phyloP scores from a whole-genome alignment of 1,140 invertebrate species.

The Andricus grossulariae region DNA sequence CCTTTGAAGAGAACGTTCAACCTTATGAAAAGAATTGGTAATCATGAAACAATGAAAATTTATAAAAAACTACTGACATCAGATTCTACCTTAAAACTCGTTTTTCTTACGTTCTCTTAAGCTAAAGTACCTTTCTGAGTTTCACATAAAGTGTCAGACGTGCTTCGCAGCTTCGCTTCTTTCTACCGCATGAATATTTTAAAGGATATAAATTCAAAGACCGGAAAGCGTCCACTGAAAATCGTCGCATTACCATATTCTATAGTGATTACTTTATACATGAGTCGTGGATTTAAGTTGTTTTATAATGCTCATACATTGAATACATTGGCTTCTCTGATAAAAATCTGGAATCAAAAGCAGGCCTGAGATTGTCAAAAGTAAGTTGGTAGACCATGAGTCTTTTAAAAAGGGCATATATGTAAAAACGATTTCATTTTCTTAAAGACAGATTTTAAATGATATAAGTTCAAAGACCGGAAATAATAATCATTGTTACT shows the following conservation, averaged over 20 bases:
- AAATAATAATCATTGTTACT: too few relatives aligned
- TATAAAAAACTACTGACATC: too few relatives aligned
- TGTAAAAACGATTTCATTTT: too few relatives aligned
- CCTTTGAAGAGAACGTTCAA: too few relatives aligned
- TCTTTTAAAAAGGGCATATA: too few relatives aligned
- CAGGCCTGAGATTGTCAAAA: too few relatives aligned
- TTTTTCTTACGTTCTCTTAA: constrained; percentile 1
- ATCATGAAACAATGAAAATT: too few relatives aligned
- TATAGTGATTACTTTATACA: neutral
- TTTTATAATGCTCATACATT: neutral
- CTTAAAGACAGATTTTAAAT: too few relatives aligned
- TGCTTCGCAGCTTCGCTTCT: neutral
- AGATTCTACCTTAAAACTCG: neutral
- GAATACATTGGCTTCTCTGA: neutral
- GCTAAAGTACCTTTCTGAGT: constrained; percentile 2
- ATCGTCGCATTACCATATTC: constrained; percentile 7
- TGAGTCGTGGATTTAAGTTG: neutral
- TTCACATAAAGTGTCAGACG: neutral
- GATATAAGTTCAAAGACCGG: too few relatives aligned
- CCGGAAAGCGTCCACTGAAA: neutral
- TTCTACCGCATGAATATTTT: constrained; percentile 14
- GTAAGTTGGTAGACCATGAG: too few relatives aligned
- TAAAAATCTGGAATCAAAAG: neutral
- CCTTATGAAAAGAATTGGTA: too few relatives aligned
- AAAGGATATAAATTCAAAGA: neutral